Evolutionary conservation across 2,113 vertebrate genomes (phyloP).

Genomic region (Aegypius monachus): DNA sequence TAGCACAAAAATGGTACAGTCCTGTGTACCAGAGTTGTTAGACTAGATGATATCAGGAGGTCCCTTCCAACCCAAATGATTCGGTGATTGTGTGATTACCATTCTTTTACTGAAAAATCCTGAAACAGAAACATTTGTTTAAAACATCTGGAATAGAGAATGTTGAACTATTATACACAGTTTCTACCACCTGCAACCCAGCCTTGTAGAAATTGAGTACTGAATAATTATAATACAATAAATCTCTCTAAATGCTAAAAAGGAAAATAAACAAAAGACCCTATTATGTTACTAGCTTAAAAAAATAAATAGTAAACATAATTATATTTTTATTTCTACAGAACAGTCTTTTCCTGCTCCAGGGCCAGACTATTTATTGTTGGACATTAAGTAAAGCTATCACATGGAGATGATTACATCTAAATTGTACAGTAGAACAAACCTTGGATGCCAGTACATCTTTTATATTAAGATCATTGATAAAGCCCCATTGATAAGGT

Average conservation of each 20-base stretch:
- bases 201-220: neutral
- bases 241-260: neutral
- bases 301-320: neutral
- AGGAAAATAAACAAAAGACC: neutral
- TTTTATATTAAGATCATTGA: neutral
- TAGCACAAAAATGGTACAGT: neutral
- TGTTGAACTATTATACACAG: neutral
- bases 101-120: neutral
- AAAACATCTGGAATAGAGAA: neutral
- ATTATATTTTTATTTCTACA: neutral
- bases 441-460: neutral
- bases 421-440: neutral
- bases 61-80: neutral
- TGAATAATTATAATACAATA: neutral
- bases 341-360: neutral
- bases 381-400: neutral
- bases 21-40: neutral
- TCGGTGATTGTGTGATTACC: neutral
- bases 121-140: neutral
- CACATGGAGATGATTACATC: neutral
- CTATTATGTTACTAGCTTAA: neutral
- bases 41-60: neutral
- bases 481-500: neutral
- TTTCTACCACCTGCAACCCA: neutral
- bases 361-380: neutral